phyloP scores from a whole-genome alignment of 1,140 invertebrate genomes.

The Muscidifurax raptorellus region DNA sequence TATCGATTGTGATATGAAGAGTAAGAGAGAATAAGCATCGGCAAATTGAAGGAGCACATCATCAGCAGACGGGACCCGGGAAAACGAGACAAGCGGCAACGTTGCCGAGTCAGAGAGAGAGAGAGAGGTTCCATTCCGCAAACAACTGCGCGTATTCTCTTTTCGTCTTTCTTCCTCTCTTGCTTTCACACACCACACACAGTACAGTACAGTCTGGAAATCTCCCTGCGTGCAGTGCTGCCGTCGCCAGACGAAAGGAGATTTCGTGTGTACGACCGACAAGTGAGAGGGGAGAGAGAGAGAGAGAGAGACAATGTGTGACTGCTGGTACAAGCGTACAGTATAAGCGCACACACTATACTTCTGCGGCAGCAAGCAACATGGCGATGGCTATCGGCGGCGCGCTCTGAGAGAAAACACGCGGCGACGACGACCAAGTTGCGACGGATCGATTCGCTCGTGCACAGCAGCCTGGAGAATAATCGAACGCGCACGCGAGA shows the following conservation, averaged over 20 bases:
- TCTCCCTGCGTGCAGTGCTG: background rate
- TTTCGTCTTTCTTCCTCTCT: background rate
- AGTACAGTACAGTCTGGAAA: background rate
- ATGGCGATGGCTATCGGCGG: slow-evolving; percentile 38
- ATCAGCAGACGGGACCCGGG: background rate
- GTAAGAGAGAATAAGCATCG: background rate
- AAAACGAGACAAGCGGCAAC: slow-evolving; percentile 22
- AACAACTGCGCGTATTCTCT: background rate
- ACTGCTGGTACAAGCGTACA: background rate
- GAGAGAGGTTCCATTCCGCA: background rate
- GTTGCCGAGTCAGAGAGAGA: slow-evolving; percentile 7
- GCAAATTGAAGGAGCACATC: too few relatives aligned
- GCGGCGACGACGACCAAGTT: background rate
- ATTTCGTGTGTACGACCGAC: background rate
- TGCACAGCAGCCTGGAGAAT: background rate
- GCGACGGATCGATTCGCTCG: background rate
- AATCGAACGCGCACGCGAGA: background rate
- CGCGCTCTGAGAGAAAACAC: slow-evolving; percentile 22
- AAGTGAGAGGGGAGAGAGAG: background rate
- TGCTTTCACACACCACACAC: background rate
- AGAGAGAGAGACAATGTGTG: slow-evolving; percentile 5
- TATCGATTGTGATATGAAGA: too few relatives aligned
- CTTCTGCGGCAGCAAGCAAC: slow-evolving; percentile 1
- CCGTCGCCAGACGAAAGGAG: background rate
- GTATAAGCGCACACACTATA: background rate